These are phyloP conservation scores for Bos indicus DNA, from an alignment of 2,113 vertebrate species.

Conservation along the genomic window DNA sequence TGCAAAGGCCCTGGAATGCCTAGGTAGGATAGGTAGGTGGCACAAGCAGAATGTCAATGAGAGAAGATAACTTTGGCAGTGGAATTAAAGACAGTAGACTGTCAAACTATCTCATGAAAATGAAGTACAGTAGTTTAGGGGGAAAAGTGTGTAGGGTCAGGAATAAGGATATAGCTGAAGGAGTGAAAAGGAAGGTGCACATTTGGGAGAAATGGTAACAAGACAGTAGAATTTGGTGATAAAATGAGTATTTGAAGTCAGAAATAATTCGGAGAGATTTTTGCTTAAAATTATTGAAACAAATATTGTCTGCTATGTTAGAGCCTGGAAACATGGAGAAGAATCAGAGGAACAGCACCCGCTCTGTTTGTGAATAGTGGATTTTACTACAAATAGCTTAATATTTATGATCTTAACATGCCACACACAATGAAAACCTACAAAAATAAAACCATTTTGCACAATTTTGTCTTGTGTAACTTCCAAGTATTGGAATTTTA, in stretches of 20 bases:
- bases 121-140: background rate
- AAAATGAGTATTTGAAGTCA: conserved; percentile 23
- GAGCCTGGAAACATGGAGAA: conserved; percentile 22
- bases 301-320: background rate
- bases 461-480: background rate
- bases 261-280: conserved; percentile 8
- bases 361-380: background rate
- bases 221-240: background rate
- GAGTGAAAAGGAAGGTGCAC: conserved; percentile 1
- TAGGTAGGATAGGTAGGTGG: conserved; percentile 4
- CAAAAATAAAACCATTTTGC: background rate
- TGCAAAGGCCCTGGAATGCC: conserved; percentile 6
- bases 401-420: conserved; percentile 18
- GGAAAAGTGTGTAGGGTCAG: background rate
- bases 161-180: background rate
- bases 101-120: background rate
- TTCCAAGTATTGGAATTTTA: background rate
- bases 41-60: conserved; percentile 41
- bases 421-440: background rate
- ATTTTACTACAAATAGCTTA: conserved; percentile 28
- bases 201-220: conserved; percentile 1
- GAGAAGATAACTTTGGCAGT: conserved; percentile 23
- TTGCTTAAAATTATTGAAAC: conserved; percentile 36
- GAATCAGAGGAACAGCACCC: background rate
- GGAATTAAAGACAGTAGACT: background rate